Percentiles rank a stretch among this genome's conserved stretches.
These are phyloP conservation scores for Lissocephala sabroskyi DNA, from an alignment of 2,888 invertebrate genomes.

Conservation along the genomic window DNA sequence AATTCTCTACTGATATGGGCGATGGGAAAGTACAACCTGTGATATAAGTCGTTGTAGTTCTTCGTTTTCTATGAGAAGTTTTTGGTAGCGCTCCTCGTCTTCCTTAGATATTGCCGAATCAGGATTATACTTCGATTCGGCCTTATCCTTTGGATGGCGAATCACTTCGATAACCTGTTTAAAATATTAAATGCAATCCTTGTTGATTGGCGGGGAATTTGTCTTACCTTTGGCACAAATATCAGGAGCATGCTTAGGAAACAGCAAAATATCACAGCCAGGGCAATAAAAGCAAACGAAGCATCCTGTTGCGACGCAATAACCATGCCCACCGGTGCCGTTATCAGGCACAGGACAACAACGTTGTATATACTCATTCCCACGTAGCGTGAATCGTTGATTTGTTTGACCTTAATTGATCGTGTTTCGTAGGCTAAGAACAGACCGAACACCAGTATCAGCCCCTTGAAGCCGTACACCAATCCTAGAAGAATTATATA, in stretches of 20 bases:
- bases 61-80: slow-evolving; percentile 94
- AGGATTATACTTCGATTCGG: slow-evolving; percentile 89
- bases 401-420: slow-evolving; percentile 96
- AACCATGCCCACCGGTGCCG: slow-evolving; percentile 97
- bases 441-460: slow-evolving; percentile 96
- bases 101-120: slow-evolving; percentile 88
- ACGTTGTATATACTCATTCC: slow-evolving; percentile 99
- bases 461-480: slow-evolving; percentile 96
- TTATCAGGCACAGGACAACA: slow-evolving; percentile 96
- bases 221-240: slow-evolving; percentile 97
- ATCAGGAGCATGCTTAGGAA: slow-evolving; percentile 98
- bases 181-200: not conserved
- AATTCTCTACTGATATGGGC: too few relatives aligned
- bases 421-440: slow-evolving; percentile 99
- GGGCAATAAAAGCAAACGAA: slow-evolving; percentile 95
- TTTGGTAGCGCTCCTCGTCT: slow-evolving; percentile 95
- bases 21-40: slow-evolving; percentile 76
- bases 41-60: slow-evolving; percentile 95
- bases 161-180: slow-evolving; percentile 88
- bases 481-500: too few relatives aligned
- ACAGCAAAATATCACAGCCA: slow-evolving; percentile 97
- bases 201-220: not conserved
- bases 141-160: slow-evolving; percentile 89
- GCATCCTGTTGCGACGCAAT: slow-evolving; percentile 98
- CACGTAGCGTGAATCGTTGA: slow-evolving; percentile 98